Evolutionary conservation across 2,113 vertebrate species (phyloP).

Genomic region (Nothobranchius furzeri): DNA sequence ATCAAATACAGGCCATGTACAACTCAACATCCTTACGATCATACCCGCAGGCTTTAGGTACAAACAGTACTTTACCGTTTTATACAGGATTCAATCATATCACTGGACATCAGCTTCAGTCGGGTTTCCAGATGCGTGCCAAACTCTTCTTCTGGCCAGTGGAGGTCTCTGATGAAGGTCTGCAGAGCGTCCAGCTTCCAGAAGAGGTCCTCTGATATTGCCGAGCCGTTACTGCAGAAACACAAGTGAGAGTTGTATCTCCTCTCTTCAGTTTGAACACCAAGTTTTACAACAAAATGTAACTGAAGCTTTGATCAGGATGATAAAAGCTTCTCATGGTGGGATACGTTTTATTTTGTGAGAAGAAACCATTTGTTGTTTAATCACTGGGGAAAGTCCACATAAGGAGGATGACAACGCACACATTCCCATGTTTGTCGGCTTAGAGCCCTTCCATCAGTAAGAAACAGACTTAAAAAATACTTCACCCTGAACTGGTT

Average conservation of each 20-base stretch:
- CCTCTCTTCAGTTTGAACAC: not conserved
- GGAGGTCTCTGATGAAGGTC: conserved; percentile 96
- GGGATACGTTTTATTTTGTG: too few relatives aligned
- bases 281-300: too few relatives aligned
- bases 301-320: not conserved
- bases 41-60: not conserved
- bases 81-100: conserved; percentile 99
- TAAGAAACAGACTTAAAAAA: too few relatives aligned
- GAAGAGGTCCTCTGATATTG: conserved; percentile 97
- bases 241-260: not conserved
- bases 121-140: conserved; percentile 96
- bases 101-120: conserved; percentile 97
- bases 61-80: conserved; percentile 83
- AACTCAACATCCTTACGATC: too few relatives aligned
- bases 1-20: too few relatives aligned
- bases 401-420: too few relatives aligned
- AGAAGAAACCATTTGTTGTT: too few relatives aligned
- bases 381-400: too few relatives aligned
- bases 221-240: conserved; percentile 91
- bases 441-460: too few relatives aligned
- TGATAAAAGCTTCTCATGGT: not conserved
- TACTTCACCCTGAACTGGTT: too few relatives aligned
- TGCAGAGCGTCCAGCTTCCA: conserved; percentile 99
- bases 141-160: conserved; percentile 99
- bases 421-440: too few relatives aligned